Evolutionary conservation across 2,113 vertebrate species (phyloP).

Genomic region (Lasiurus borealis): DNA sequence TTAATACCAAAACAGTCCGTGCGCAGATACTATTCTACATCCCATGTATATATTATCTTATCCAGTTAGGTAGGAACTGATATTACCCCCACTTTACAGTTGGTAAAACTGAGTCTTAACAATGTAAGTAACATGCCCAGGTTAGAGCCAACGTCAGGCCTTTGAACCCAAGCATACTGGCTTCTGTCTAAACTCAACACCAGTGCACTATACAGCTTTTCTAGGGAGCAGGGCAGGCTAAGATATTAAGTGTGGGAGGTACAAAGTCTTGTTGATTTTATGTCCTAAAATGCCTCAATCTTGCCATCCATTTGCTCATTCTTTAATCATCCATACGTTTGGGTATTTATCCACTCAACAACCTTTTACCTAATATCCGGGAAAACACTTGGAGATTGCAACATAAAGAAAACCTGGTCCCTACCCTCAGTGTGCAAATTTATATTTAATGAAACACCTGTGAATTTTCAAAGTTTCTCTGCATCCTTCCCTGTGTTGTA

Average conservation of each 20-base stretch:
- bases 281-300: not conserved
- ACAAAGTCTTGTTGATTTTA: not conserved
- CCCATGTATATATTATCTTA: not conserved
- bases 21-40: not conserved
- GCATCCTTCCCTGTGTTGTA: not conserved
- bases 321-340: not conserved
- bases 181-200: not conserved
- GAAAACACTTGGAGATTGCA: not conserved
- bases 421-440: not conserved
- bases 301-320: not conserved
- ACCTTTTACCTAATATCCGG: not conserved
- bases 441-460: constrained; percentile 21
- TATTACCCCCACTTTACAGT: not conserved
- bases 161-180: not conserved
- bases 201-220: not conserved
- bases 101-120: not conserved
- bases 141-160: not conserved
- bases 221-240: not conserved
- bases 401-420: not conserved
- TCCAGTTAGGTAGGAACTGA: not conserved
- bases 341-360: not conserved
- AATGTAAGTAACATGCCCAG: not conserved
- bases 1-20: not conserved
- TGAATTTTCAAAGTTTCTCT: not conserved
- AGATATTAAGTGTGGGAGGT: not conserved